Conservation (phyloP, 2,888 invertebrate genomes). For the Drosophila mimica region DNA sequence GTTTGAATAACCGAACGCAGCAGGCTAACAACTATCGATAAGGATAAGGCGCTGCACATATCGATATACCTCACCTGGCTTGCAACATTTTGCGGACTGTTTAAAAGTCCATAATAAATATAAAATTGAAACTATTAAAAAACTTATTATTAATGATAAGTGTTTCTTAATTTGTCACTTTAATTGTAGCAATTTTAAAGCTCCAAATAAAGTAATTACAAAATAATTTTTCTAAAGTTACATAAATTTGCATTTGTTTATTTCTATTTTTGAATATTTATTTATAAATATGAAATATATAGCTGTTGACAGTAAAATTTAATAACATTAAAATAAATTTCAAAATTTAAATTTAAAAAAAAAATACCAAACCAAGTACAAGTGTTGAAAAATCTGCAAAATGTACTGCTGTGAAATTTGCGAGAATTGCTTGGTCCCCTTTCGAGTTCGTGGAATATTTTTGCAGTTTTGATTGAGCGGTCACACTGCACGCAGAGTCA, state of each 20-base stretch:
- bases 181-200: too few species aligned
- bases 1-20: conserved; percentile 12
- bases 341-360: background rate
- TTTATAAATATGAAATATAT: background rate
- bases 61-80: conserved; percentile 3
- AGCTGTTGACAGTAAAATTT: background rate
- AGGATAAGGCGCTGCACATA: background rate
- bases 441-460: conserved; percentile 14
- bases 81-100: background rate
- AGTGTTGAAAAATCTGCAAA: conserved; percentile 14
- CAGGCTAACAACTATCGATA: background rate
- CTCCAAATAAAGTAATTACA: background rate
- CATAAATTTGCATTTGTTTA: background rate
- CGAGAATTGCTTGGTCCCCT: background rate
- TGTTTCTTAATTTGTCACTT: too few species aligned
- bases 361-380: background rate
- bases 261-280: background rate
- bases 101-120: background rate
- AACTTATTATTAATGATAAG: background rate
- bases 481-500: conserved; percentile 43
- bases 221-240: background rate
- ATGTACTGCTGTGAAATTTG: background rate
- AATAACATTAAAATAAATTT: background rate
- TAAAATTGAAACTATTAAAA: background rate
- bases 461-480: conserved; percentile 26